Evolutionary conservation across 2,888 invertebrate genomes (phyloP).

Genomic region (Hermaeophaga mercurialis): DNA sequence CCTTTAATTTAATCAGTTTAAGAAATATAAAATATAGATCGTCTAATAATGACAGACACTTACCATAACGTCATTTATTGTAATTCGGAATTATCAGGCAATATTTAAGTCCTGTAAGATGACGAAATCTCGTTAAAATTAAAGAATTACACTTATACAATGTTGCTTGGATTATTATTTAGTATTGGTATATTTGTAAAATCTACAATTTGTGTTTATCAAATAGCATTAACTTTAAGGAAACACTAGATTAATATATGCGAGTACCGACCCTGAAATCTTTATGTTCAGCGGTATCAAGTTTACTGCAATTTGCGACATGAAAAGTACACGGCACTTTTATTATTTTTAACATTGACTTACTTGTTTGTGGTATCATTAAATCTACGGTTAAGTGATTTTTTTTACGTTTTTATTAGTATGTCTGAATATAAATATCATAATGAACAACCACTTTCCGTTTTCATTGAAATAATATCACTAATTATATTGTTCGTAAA

Average conservation of each 20-base stretch:
- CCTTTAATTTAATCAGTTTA: too few relatives aligned
- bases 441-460: neutral
- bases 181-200: too few relatives aligned
- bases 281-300: neutral
- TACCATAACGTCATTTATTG: too few relatives aligned
- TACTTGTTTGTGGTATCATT: slow-evolving; percentile 9
- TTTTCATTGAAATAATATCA: neutral
- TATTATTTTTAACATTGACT: slow-evolving; percentile 14
- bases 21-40: too few relatives aligned
- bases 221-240: too few relatives aligned
- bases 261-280: neutral
- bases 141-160: too few relatives aligned
- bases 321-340: slow-evolving; percentile 1
- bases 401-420: slow-evolving; percentile 4
- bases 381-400: neutral
- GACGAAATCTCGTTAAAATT: too few relatives aligned
- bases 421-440: neutral
- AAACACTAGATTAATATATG: neutral
- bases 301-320: neutral
- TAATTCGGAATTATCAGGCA: too few relatives aligned
- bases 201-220: too few relatives aligned
- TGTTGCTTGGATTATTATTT: too few relatives aligned
- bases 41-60: too few relatives aligned
- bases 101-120: too few relatives aligned
- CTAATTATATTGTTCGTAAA: neutral